Percentiles rank a stretch among this genome's conserved stretches.
These are phyloP conservation scores for Mesaphorura yosii DNA, from an alignment of 1,140 invertebrate genomes.

Conservation along the genomic window DNA sequence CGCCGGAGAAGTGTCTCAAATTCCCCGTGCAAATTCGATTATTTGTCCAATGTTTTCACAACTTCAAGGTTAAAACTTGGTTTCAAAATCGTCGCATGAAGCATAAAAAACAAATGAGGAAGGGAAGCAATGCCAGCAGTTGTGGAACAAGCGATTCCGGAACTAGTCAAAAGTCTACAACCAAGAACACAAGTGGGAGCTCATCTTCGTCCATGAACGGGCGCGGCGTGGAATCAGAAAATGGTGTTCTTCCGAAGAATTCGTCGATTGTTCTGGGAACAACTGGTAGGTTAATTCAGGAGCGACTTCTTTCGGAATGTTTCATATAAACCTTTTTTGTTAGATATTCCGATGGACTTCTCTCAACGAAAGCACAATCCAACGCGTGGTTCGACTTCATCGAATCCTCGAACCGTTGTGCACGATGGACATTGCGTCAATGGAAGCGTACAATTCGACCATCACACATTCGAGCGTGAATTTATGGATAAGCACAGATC, in stretches of 20 bases:
- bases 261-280: not conserved
- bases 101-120: conserved; percentile 86
- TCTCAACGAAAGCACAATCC: conserved; percentile 14
- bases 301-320: no score
- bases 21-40: not conserved
- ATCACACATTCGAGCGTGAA: not conserved
- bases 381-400: not conserved
- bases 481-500: not conserved
- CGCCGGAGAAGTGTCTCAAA: no score
- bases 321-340: not conserved
- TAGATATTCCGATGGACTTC: conserved; percentile 28
- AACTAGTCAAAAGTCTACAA: not conserved
- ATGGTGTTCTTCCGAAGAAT: not conserved
- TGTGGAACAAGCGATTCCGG: no score
- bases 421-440: not conserved
- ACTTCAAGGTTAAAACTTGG: conserved; percentile 78
- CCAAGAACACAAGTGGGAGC: conserved; percentile 3
- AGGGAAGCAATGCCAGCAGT: conserved; percentile 48
- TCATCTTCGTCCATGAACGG: conserved; percentile 15
- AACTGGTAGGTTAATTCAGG: no score
- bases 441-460: not conserved
- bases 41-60: not conserved
- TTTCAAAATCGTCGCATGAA: conserved; percentile 97
- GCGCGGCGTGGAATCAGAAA: conserved; percentile 17
- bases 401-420: not conserved